These are phyloP conservation scores for Brachionus calyciflorus DNA, from an alignment of 1,140 invertebrate genomes.

Conservation along the genomic window DNA sequence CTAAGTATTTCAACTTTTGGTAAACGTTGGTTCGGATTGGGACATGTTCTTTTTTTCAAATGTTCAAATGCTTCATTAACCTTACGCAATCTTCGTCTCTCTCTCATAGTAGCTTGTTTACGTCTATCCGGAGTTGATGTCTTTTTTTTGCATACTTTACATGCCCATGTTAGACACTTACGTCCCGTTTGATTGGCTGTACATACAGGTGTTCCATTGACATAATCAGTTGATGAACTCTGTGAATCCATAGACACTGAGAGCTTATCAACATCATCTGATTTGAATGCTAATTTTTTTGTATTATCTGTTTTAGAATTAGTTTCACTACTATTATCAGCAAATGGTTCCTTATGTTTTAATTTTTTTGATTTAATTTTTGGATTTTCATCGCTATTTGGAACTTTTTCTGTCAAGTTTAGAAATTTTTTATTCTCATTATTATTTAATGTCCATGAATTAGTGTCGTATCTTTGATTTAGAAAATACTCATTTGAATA, in stretches of 20 bases:
- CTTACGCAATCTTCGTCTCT: constrained; percentile 83
- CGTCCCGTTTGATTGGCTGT: constrained; percentile 36
- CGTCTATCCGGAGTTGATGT: constrained; percentile 69
- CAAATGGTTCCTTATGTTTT: constrained; percentile 8
- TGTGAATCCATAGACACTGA: background rate
- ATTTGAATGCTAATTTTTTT: background rate
- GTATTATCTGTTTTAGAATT: background rate
- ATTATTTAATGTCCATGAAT: background rate
- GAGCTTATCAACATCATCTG: background rate
- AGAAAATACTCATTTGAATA: background rate
- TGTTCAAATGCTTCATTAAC: constrained; percentile 97
- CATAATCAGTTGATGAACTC: background rate
- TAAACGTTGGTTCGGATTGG: constrained; percentile 87
- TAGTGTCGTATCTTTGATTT: background rate
- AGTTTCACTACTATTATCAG: background rate
- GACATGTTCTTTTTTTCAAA: constrained; percentile 82
- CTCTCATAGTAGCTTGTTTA: constrained; percentile 90
- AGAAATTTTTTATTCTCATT: constrained; percentile 3
- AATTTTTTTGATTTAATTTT: background rate
- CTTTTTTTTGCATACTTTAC: constrained; percentile 47
- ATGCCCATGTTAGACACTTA: constrained; percentile 46
- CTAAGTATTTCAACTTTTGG: constrained; percentile 95
- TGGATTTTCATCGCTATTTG: background rate
- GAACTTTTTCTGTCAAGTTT: constrained; percentile 6
- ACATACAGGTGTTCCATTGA: background rate